phyloP scores from a whole-genome alignment of 92 coral and sea anemone genomes.

The Nematostella vectensis region DNA sequence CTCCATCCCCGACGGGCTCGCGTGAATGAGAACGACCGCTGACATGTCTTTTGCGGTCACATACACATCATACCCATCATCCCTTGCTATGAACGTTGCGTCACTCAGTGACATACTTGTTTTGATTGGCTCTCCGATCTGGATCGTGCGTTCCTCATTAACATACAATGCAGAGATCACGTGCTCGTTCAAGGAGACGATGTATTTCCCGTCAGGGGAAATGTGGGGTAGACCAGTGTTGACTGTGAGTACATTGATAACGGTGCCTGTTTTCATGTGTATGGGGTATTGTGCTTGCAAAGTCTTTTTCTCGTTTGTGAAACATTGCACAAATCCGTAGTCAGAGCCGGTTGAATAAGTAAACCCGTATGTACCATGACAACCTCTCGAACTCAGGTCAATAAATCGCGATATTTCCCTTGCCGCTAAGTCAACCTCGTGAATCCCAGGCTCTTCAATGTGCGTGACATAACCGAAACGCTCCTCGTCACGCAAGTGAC shows the following conservation, averaged over 20 bases:
- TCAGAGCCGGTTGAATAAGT: constrained; percentile 25
- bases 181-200: constrained; percentile 41
- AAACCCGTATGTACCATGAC: constrained; percentile 51
- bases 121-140: constrained; percentile 46
- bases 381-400: constrained; percentile 36
- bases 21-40: constrained; percentile 34
- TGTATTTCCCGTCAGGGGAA: constrained; percentile 60
- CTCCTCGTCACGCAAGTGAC: constrained; percentile 41
- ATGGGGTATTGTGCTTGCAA: constrained; percentile 35
- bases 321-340: constrained; percentile 55
- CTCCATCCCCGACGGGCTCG: constrained; percentile 34
- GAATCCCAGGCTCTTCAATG: constrained; percentile 50
- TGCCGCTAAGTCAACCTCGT: constrained; percentile 42
- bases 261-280: constrained; percentile 24
- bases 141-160: constrained; percentile 33
- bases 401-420: constrained; percentile 41
- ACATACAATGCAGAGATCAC: constrained; percentile 35
- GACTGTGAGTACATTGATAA: constrained; percentile 20
- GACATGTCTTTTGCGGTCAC: constrained; percentile 54
- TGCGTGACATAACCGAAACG: constrained; percentile 58
- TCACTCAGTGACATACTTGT: constrained; percentile 42
- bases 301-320: constrained; percentile 34
- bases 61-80: constrained; percentile 55
- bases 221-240: constrained; percentile 43
- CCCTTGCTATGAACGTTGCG: constrained; percentile 43